These are phyloP conservation scores for Tyria jacobaeae DNA, from an alignment of 2,888 invertebrate species.

Conservation along the genomic window DNA sequence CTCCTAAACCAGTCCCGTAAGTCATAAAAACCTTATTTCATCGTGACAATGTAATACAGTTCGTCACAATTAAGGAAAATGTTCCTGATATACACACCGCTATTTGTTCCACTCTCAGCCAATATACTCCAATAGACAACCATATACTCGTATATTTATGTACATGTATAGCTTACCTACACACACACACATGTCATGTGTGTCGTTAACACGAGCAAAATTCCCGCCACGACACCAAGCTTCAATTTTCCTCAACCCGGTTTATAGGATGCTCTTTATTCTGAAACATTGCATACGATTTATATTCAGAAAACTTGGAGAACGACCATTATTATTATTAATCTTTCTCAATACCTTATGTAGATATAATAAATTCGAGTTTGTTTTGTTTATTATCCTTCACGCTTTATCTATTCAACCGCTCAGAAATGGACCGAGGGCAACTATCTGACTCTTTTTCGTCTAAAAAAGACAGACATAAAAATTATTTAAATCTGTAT, in stretches of 20 bases:
- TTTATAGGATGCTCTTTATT: neutral
- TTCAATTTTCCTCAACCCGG: neutral
- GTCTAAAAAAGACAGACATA: neutral
- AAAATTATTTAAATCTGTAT: neutral
- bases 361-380: too few relatives aligned
- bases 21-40: constrained; percentile 8
- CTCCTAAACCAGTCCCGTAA: neutral
- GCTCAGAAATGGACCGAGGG: too few relatives aligned
- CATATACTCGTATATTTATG: neutral
- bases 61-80: constrained; percentile 29
- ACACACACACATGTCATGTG: constrained; percentile 13
- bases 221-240: constrained; percentile 44
- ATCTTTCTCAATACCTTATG: too few relatives aligned
- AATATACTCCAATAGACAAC: constrained; percentile 23
- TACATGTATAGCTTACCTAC: neutral
- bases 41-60: constrained; percentile 14
- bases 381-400: too few relatives aligned
- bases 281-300: neutral
- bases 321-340: neutral
- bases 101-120: constrained; percentile 20
- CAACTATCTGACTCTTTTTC: too few relatives aligned
- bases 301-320: neutral
- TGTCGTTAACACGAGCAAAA: constrained; percentile 41
- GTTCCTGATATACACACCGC: constrained; percentile 19
- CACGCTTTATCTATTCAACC: too few relatives aligned